These are phyloP conservation scores for Drosophila arawakana DNA, from an alignment of 1,140 invertebrate genomes.

Conservation along the genomic window DNA sequence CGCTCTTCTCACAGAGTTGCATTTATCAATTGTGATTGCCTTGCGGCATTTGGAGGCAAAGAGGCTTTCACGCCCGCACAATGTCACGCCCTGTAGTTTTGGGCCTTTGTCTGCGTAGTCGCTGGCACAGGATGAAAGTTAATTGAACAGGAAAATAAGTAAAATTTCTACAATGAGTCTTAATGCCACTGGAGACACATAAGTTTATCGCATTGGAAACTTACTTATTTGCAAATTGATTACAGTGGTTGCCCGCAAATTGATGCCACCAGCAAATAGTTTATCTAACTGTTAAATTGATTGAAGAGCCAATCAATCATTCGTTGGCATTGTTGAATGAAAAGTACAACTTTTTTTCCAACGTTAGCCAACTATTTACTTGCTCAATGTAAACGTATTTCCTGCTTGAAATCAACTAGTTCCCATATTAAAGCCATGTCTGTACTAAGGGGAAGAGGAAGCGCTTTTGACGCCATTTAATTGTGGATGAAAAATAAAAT, in stretches of 20 bases:
- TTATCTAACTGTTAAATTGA: background rate
- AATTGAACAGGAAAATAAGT: constrained; percentile 81
- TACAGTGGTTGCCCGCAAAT: constrained; percentile 17
- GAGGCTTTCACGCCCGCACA: constrained; percentile 36
- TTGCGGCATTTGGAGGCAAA: constrained; percentile 10
- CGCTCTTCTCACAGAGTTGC: background rate
- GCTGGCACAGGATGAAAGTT: constrained; percentile 70
- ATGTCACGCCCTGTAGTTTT: constrained; percentile 25
- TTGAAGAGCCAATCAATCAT: background rate
- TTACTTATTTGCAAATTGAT: constrained; percentile 11
- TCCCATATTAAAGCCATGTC: too few species aligned
- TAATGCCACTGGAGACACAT: constrained; percentile 27
- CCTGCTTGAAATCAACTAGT: too few species aligned
- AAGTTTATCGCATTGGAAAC: constrained; percentile 1
- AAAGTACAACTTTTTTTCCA: too few species aligned
- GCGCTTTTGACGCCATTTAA: background rate
- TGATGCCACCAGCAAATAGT: constrained; percentile 8
- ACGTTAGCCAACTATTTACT: background rate
- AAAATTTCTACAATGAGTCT: constrained; percentile 51
- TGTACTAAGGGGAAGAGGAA: background rate
- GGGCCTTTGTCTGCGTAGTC: constrained; percentile 25
- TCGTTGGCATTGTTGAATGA: background rate
- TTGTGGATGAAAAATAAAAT: too few species aligned
- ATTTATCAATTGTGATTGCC: constrained; percentile 36
- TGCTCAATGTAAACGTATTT: too few species aligned